Base-by-base conservation (phyloP, 92 coral and sea anemone species). In the Diadumene lineata region DNA sequence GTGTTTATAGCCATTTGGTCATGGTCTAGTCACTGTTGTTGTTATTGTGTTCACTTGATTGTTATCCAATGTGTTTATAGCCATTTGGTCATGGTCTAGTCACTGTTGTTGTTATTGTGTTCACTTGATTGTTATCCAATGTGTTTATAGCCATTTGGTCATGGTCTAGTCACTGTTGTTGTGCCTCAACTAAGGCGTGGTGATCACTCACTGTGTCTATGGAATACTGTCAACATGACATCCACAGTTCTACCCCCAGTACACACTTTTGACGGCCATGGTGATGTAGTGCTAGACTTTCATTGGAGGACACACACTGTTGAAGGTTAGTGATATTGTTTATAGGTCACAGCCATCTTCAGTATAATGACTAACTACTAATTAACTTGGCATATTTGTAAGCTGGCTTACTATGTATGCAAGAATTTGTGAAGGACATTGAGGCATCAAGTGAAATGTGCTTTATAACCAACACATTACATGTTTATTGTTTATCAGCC, bases 81-180 rank as follows among this genome's bases (percentile, higher is more conserved):
- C 48, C 48, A 13, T 38, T 38, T 38, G 48, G 48, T 38, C 48
- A 38, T 38, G 48, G 48, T 6, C 13, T 4, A 38, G 13, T 13
- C n/a, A n/a, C n/a, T n/a, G n/a, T n/a, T n/a, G n/a, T n/a, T n/a
- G n/a, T n/a, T n/a, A n/a, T n/a, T n/a, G n/a, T n/a, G n/a, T n/a
- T n/a, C n/a, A n/a, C n/a, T n/a, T n/a, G n/a, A n/a, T n/a, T n/a
- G n/a, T n/a, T n/a, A n/a, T n/a, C n/a, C n/a, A n/a, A n/a, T n/a
- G n/a, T n/a, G n/a, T n/a, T n/a, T 73, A 17, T 66, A 96, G 99
- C 99, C 99, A 18, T 93, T 85, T 82, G 99, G 99, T 1, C 90
- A 96, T 72, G 97, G 96, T 2, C 78, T 96, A 66, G 91, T 96
- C 10, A 92, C 99, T 1, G 97, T 96, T 0, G 93, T 92, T 10